A percentile compares a stretch with the other conserved stretches of the same genome.
Evolutionary conservation across 1,140 invertebrate genomes (phyloP).

Genomic region (Dendroctonus valens): DNA sequence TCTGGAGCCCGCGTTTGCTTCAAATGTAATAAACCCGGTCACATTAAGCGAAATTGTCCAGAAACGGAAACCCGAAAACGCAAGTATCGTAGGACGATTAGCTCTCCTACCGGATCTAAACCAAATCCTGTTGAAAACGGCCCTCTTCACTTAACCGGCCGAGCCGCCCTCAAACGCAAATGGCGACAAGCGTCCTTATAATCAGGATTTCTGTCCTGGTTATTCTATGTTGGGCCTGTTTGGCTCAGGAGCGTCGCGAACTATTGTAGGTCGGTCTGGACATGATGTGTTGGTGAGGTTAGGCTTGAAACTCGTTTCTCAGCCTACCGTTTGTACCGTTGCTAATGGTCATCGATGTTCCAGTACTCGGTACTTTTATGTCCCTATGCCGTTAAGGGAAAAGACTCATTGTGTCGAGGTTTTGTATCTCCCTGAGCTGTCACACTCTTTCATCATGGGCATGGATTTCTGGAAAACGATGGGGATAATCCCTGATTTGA

Average conservation of each 20-base stretch:
- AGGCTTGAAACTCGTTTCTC: neutral
- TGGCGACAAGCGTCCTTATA: conserved; percentile 20
- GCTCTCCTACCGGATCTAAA: neutral
- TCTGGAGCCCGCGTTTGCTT: conserved; percentile 5
- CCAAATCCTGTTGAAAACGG: neutral
- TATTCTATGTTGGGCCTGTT: conserved; percentile 18
- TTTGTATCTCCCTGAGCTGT: conserved; percentile 12
- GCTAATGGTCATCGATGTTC: conserved; percentile 25
- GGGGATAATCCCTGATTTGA: conserved; percentile 24
- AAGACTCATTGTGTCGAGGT: conserved; percentile 16
- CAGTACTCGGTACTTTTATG: conserved; percentile 1
- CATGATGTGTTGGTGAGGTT: too few species aligned
- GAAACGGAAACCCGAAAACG: conserved; percentile 16
- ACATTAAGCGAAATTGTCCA: conserved; percentile 6
- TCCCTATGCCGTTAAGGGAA: conserved; percentile 14
- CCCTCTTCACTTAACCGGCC: neutral
- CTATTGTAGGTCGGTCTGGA: conserved; percentile 21
- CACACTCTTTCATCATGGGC: conserved; percentile 25
- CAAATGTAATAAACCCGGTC: conserved; percentile 16
- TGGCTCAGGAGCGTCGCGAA: conserved; percentile 26
- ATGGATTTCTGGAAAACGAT: conserved; percentile 35
- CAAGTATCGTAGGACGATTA: neutral
- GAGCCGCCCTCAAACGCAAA: neutral
- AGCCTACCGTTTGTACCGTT: conserved; percentile 13
- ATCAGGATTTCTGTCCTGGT: conserved; percentile 17